A percentile compares a stretch with the other conserved stretches of the same genome.
Evolutionary conservation across 2,113 vertebrate genomes (phyloP).

Genomic region (Nycticebus coucang): DNA sequence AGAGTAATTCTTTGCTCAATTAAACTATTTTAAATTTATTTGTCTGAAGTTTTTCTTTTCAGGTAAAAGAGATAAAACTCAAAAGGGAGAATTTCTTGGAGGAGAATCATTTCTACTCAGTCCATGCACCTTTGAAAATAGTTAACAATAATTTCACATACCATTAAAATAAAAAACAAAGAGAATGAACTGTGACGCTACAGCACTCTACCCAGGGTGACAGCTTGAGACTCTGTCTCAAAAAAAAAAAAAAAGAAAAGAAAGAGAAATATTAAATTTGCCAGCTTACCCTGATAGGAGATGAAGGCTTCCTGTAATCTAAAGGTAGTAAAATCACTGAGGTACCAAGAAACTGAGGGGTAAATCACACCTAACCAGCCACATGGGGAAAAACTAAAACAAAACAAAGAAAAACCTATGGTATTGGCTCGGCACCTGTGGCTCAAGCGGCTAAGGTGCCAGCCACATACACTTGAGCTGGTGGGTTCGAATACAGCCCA

Average conservation of each 20-base stretch:
- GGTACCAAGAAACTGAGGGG: neutral
- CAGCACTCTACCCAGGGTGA: no score
- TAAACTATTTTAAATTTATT: neutral
- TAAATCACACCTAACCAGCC: neutral
- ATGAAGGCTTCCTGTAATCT: neutral
- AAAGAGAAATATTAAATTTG: constrained; percentile 34
- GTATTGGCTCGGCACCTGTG: no score
- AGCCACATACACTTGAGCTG: no score
- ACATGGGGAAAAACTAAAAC: neutral
- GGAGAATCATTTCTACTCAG: neutral
- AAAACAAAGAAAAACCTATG: neutral
- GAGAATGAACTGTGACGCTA: neutral
- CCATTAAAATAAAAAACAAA: neutral
- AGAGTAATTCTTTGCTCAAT: neutral
- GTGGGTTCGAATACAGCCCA: no score
- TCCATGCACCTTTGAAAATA: neutral
- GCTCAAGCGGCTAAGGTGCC: no score
- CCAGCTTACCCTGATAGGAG: neutral
- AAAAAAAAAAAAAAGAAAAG: neutral
- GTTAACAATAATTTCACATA: neutral
- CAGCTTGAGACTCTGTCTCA: no score
- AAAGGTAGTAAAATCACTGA: neutral
- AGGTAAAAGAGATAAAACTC: constrained; percentile 19
- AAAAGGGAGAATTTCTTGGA: neutral
- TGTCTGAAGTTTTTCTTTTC: neutral